Evolutionary conservation across 2,888 invertebrate species (phyloP).

Genomic region (Axea sp.): DNA sequence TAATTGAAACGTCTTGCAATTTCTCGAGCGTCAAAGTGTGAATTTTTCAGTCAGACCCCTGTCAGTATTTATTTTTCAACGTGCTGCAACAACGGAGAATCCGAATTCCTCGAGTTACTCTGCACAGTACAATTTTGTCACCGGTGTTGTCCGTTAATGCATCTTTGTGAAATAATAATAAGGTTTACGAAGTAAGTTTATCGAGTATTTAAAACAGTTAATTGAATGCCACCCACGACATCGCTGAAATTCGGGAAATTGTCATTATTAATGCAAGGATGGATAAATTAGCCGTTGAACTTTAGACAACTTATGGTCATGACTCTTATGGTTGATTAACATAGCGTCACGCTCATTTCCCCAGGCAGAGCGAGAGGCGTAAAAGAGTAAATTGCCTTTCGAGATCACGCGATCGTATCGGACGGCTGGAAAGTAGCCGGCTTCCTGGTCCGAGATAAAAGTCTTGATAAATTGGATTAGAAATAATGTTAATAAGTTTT

Average conservation of each 20-base stretch:
- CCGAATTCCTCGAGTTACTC: too few species aligned
- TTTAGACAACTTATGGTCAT: conserved; percentile 51
- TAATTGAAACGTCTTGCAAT: too few species aligned
- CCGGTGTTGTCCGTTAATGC: too few species aligned
- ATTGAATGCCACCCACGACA: conserved; percentile 50
- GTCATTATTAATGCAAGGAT: conserved; percentile 34
- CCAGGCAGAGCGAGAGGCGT: conserved; percentile 34
- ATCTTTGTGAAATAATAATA: too few species aligned
- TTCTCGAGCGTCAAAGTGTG: too few species aligned
- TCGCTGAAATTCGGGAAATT: conserved; percentile 48
- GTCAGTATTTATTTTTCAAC: too few species aligned
- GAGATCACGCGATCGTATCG: conserved; percentile 56
- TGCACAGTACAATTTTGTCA: too few species aligned
- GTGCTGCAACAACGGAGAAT: too few species aligned
- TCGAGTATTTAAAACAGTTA: conserved; percentile 37
- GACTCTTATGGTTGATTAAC: conserved; percentile 58
- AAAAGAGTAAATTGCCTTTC: conserved; percentile 53
- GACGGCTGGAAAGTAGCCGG: conserved; percentile 39
- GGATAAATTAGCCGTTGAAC: conserved; percentile 57
- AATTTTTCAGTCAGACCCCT: too few species aligned
- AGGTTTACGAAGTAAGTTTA: conserved; percentile 1
- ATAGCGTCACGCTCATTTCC: conserved; percentile 58
- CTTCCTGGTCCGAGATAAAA: conserved; percentile 58
- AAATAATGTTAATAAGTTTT: conserved; percentile 56
- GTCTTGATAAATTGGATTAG: conserved; percentile 59